Percentiles rank a stretch among this genome's conserved stretches.
Conservation (phyloP, 2,888 invertebrate species). For the Leptura quadrifasciata region DNA sequence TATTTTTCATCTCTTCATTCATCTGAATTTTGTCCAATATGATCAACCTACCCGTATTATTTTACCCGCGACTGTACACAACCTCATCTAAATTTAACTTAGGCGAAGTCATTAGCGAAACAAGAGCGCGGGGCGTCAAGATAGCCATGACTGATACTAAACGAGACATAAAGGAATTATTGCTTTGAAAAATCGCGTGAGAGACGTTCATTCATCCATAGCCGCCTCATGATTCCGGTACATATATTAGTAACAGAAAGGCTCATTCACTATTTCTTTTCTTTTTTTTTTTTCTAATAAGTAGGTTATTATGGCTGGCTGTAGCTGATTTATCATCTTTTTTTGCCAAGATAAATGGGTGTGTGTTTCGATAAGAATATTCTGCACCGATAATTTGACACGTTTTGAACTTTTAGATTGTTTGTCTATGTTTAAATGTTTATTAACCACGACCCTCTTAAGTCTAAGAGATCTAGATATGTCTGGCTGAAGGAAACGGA, state of each 20-base stretch:
- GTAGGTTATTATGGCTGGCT: background rate
- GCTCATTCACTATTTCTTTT: conserved; percentile 11
- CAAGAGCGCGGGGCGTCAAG: background rate
- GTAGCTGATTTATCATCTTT: background rate
- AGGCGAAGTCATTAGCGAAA: background rate
- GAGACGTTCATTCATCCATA: conserved; percentile 20
- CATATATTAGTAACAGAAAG: conserved; percentile 9
- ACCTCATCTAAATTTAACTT: background rate
- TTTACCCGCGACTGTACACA: background rate
- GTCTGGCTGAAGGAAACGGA: too few species aligned
- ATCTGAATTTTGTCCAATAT: too few species aligned
- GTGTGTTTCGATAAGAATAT: background rate
- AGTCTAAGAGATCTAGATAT: too few species aligned
- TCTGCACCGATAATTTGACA: background rate
- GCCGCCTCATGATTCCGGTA: conserved; percentile 5
- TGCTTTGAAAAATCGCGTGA: conserved; percentile 14
- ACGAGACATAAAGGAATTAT: conserved; percentile 21
- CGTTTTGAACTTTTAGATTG: too few species aligned
- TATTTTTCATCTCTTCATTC: too few species aligned
- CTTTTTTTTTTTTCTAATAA: conserved; percentile 10
- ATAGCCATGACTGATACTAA: conserved; percentile 6
- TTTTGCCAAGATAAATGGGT: background rate
- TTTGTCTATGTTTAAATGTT: too few species aligned
- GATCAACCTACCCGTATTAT: too few species aligned
- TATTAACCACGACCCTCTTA: too few species aligned